Base-by-base conservation (phyloP, 2,113 vertebrate species). In the Calypte anna region DNA sequence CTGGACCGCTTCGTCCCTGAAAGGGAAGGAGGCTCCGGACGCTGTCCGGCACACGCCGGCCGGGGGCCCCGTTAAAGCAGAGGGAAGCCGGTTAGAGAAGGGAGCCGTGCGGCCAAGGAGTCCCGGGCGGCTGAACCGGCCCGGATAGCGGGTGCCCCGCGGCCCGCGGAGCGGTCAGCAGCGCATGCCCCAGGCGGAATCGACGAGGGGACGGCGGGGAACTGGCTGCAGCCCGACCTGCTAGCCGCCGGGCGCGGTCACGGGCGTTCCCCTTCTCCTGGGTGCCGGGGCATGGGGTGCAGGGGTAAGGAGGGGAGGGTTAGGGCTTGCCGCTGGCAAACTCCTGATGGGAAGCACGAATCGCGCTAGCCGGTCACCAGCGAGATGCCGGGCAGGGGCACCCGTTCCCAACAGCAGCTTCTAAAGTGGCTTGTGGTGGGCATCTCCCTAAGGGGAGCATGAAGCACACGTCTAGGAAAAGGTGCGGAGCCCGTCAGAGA, bases 361-460 rank as follows among this genome's bases (percentile, higher is more conserved):
- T 12, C 14, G 51, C 24, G 5, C 28, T 14, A 1, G 30, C n/a
- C 36, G 12, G 1, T 14, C 72, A 2, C 30, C 43, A 2, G 16
- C 50, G 16, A 4, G 48, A 25, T 16, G 38, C 30, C 14, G 33
- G 63, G 38, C 61, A 10, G 70, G 44, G 62, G 12, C 79, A 14
- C 7, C 67, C 20, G 1, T 0, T 14, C 2, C 38, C 68, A 0
- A 0, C 64, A 0, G 25, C 54, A 2, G 16, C 22, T 53, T 43
- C 50, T 31, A 0, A 0, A 6, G 40, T 2, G 62, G n/a, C 24
- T 19, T 2, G 14, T 5, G 57, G 40, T 40, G 40, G 40, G 40
- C 40, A 40, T 3, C 44, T 4, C 22, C 69, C 9, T 3, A 1
- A 9, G 17, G 80, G 38, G 8, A 30, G 24, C 50, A 9, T 1